phyloP scores from a whole-genome alignment of 1,140 invertebrate genomes.

The Ostrea denselamellosa region DNA sequence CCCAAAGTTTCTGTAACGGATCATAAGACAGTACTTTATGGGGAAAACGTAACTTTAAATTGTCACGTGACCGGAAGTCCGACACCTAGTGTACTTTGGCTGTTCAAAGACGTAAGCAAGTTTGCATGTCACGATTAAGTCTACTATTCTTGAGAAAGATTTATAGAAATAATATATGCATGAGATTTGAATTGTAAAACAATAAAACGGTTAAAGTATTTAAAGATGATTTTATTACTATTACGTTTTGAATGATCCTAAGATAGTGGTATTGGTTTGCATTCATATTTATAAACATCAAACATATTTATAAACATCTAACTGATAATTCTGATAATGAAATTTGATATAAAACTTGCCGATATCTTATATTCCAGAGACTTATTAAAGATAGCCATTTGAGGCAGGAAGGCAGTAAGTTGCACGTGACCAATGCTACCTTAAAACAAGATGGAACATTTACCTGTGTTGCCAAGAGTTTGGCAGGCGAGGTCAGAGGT shows the following conservation, averaged over 20 bases:
- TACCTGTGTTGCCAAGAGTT: neutral
- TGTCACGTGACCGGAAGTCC: constrained; percentile 27
- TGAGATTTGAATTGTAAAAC: no score
- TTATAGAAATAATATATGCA: neutral
- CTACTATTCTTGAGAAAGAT: neutral
- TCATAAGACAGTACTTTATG: neutral
- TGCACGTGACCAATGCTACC: neutral
- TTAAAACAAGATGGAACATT: neutral
- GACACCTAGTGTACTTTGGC: neutral
- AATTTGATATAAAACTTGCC: neutral
- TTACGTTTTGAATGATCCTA: neutral
- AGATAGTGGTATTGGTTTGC: no score
- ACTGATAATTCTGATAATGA: neutral
- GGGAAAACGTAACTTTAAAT: neutral
- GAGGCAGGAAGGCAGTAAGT: neutral
- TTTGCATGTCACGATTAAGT: neutral
- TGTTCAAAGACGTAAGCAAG: neutral
- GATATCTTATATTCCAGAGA: neutral
- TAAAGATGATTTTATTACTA: neutral
- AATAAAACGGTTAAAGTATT: neutral
- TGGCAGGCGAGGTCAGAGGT: neutral
- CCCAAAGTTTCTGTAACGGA: neutral
- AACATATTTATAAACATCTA: neutral
- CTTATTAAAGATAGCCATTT: neutral
- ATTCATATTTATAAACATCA: neutral